These are phyloP conservation scores for Ectemnius cavifrons DNA, from an alignment of 2,888 invertebrate genomes.

Conservation along the genomic window DNA sequence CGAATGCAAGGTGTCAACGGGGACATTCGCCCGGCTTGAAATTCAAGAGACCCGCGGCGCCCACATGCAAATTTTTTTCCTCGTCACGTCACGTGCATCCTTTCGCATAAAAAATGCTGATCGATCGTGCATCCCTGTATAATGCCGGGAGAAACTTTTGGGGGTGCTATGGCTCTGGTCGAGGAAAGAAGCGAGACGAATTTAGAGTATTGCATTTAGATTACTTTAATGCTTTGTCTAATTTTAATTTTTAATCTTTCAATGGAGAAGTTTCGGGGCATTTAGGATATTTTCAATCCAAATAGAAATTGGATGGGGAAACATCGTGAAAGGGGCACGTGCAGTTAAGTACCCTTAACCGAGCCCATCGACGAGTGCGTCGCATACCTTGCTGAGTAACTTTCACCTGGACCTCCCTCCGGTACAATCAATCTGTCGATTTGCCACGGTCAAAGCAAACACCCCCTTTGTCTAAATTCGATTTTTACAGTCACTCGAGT, in stretches of 20 bases:
- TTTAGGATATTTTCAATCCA: conserved; percentile 19
- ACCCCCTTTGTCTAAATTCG: no score
- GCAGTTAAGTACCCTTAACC: conserved; percentile 36
- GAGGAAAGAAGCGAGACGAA: not conserved
- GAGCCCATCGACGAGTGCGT: conserved; percentile 10
- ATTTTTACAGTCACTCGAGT: not conserved
- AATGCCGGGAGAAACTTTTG: not conserved
- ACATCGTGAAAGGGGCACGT: conserved; percentile 58
- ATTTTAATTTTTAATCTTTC: not conserved
- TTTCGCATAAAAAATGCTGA: conserved; percentile 67
- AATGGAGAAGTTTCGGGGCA: conserved; percentile 1
- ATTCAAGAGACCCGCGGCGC: conserved; percentile 47
- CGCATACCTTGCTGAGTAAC: conserved; percentile 53
- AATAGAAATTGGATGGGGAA: conserved; percentile 27
- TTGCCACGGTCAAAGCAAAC: not conserved
- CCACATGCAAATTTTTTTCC: conserved; percentile 75
- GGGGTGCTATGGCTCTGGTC: no score
- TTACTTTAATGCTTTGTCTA: not conserved
- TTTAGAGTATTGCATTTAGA: not conserved
- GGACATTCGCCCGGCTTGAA: conserved; percentile 61
- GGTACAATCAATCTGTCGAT: not conserved
- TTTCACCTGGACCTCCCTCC: conserved; percentile 51
- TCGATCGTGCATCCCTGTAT: conserved; percentile 45
- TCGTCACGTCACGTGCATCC: conserved; percentile 73
- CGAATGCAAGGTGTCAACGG: conserved; percentile 49